These are phyloP conservation scores for Conchocele bisecta DNA, from an alignment of 2,888 invertebrate genomes.

Conservation along the genomic window DNA sequence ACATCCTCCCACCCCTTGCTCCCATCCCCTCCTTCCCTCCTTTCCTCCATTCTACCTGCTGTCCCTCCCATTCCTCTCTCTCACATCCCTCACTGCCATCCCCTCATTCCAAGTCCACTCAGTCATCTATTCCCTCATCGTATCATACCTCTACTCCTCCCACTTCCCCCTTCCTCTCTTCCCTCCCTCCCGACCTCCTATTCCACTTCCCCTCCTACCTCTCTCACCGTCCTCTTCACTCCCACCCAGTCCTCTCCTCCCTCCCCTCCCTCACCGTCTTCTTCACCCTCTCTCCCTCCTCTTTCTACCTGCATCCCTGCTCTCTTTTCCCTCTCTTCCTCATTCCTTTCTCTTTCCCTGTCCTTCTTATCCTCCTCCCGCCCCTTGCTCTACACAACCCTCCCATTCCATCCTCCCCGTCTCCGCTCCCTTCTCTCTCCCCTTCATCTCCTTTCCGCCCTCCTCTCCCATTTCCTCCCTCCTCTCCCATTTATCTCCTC, in stretches of 20 bases:
- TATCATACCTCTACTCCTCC: neutral
- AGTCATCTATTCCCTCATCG: neutral
- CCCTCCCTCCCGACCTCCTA: too few relatives aligned
- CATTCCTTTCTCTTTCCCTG: neutral
- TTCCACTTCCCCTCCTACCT: too few relatives aligned
- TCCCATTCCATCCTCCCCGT: too few relatives aligned
- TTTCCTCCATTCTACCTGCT: neutral
- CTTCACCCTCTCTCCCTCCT: too few relatives aligned
- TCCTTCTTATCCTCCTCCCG: neutral
- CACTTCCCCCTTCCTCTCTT: neutral
- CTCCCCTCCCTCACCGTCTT: neutral
- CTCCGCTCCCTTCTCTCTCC: neutral
- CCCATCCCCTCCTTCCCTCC: too few relatives aligned
- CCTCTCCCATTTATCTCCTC: neutral
- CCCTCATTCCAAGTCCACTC: too few relatives aligned
- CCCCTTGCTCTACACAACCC: neutral
- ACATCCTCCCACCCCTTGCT: too few relatives aligned
- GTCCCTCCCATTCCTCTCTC: neutral
- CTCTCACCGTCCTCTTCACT: neutral
- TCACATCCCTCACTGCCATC: neutral
- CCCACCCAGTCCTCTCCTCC: neutral
- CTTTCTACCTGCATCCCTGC: neutral
- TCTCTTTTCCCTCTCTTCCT: neutral
- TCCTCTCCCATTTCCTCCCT: neutral
- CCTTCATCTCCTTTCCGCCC: neutral